Evolutionary conservation across 2,888 invertebrate genomes (phyloP).

Genomic region (Petrolisthes manimaculis): DNA sequence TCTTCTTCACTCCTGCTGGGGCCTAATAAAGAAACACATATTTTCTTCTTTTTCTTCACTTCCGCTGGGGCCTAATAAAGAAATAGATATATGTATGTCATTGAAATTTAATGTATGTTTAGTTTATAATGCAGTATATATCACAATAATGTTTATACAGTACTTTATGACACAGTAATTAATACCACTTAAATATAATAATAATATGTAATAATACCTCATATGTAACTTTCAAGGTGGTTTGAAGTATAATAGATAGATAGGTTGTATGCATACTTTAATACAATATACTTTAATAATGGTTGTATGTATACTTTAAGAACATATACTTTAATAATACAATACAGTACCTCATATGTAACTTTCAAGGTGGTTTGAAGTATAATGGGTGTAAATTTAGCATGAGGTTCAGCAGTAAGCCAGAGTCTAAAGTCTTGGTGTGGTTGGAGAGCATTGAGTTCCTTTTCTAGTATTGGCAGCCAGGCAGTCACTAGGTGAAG

Average conservation of each 20-base stretch:
- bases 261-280: slow-evolving; percentile 82
- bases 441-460: slow-evolving; percentile 73
- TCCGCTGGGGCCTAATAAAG: slow-evolving; percentile 78
- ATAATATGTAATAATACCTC: slow-evolving; percentile 71
- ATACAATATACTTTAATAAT: neutral
- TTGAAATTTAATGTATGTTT: too few relatives aligned
- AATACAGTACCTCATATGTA: slow-evolving; percentile 75
- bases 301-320: neutral
- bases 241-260: slow-evolving; percentile 81
- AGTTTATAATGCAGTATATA: too few relatives aligned
- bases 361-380: slow-evolving; percentile 84
- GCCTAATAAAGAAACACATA: slow-evolving; percentile 67
- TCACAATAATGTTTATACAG: too few relatives aligned
- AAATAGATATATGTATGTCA: too few relatives aligned
- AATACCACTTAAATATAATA: neutral
- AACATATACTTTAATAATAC: neutral
- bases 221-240: slow-evolving; percentile 83
- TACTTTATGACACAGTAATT: too few relatives aligned
- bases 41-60: too few relatives aligned
- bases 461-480: slow-evolving; percentile 79
- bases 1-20: slow-evolving; percentile 80
- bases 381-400: slow-evolving; percentile 80
- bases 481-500: slow-evolving; percentile 82
- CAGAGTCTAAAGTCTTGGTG: slow-evolving; percentile 80
- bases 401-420: slow-evolving; percentile 87